Percentiles rank a stretch among this genome's conserved stretches.
phyloP scores from a whole-genome alignment of 2,888 invertebrate genomes.

The Phania funesta region DNA sequence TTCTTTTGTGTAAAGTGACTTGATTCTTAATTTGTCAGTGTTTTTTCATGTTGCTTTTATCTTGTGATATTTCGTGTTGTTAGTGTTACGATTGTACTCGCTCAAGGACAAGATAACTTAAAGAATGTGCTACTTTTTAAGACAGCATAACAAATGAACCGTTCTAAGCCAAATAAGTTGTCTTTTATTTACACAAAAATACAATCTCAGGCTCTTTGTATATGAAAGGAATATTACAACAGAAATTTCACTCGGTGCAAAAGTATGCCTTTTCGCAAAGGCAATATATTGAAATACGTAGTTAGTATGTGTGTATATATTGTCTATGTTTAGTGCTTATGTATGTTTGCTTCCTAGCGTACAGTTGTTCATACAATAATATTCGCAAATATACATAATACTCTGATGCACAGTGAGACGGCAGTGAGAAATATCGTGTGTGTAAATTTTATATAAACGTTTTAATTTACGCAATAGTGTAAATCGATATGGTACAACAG shows the following conservation, averaged over 20 bases:
- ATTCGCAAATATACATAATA: no score
- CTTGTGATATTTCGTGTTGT: neutral
- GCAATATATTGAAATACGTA: no score
- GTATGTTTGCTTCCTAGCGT: no score
- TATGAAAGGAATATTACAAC: slow-evolving; percentile 23
- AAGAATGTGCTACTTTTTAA: slow-evolving; percentile 62
- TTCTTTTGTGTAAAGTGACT: neutral
- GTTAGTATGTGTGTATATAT: no score
- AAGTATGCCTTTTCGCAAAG: neutral
- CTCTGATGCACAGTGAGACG: no score
- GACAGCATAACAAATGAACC: slow-evolving; percentile 62
- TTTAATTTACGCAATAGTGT: no score
- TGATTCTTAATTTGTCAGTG: slow-evolving; percentile 17
- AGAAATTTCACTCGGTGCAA: neutral
- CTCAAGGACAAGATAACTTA: slow-evolving; percentile 40
- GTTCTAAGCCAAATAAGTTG: slow-evolving; percentile 64
- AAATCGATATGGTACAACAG: no score
- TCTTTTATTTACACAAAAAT: slow-evolving; percentile 48
- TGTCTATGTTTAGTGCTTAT: no score
- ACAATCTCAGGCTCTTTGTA: slow-evolving; percentile 10
- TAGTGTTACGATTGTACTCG: neutral
- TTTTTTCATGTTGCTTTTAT: neutral
- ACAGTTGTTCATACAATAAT: no score
- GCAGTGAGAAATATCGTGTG: no score
- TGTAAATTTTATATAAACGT: no score